Evolutionary conservation across 2,797 vertebrate genomes (phyloP), one percentile per base, ranked within the genome.

Genomic region (Phrynocephalus guinanensis): DNA sequence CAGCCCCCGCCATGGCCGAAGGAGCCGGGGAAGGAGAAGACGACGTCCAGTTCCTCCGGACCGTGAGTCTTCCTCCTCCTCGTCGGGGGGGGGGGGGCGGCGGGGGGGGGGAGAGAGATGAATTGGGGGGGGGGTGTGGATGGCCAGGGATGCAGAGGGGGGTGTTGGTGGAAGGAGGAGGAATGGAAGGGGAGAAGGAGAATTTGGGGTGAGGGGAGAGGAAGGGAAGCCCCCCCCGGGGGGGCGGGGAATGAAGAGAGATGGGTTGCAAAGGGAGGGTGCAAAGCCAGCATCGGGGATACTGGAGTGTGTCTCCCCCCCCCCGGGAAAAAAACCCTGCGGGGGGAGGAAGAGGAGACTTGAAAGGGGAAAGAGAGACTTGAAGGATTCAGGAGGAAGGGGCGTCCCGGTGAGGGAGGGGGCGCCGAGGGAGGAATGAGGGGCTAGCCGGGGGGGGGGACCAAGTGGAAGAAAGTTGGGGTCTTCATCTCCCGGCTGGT

Each of bases 11-110:
- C 94, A 99, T 99, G 98, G 98, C 98, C 88, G 98, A 98, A 93
- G 98, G 97, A 93, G 98, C 97, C 56, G 87, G 87, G 93, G 98
- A 98, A 92, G 98, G 98, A 89, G 98, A 99, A 91, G 98, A 98
- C 93, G 98, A 99, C 94, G 98, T 99, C 87, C 98, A 98, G 96
- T 99, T 99, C 95, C 97, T 99, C 92, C 96, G 98, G 93, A 99
- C 98, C 94, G 98, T 99, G 96, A 97, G 98, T 97, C 81, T 0
- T 13, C 52, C 52, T 13, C 52, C 9, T 13, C 52, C 1, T 44
- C 68, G 28, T 0, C 6, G 75, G 56, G 22, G 68, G 76, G n/a
- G 52, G 30, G 60, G 9, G 50, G n/a, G n/a, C n/a, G n/a, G n/a
- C 6, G 75, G 56, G 22, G 68, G 76, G n/a, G 52, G 30, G 60